phyloP scores from a whole-genome alignment of 2,113 vertebrate genomes.

The Apus apus region DNA sequence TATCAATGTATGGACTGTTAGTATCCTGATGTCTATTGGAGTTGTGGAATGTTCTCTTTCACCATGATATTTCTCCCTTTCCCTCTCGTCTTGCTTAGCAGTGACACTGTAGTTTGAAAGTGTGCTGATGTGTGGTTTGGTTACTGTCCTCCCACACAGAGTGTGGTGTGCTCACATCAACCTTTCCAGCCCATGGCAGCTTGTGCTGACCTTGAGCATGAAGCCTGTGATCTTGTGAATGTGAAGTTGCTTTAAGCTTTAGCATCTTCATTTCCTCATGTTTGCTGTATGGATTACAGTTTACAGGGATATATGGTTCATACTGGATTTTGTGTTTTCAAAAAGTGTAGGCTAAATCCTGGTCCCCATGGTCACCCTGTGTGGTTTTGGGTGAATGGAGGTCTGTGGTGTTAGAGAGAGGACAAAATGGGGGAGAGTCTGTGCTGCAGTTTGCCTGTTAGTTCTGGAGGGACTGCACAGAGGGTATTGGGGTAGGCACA shows the following conservation, averaged over 20 bases:
- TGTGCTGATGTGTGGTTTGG: background rate
- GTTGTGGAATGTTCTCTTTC: background rate
- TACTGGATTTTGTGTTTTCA: background rate
- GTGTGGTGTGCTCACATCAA: accelerated
- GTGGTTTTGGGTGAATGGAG: background rate
- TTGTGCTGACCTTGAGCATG: background rate
- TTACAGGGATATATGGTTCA: background rate
- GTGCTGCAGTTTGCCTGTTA: background rate
- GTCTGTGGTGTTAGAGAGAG: background rate
- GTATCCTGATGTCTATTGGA: background rate
- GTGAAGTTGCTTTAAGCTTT: background rate
- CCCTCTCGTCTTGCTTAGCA: background rate
- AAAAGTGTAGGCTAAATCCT: background rate
- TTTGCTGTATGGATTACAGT: background rate
- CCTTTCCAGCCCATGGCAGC: background rate
- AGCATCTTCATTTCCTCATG: background rate
- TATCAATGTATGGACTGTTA: background rate
- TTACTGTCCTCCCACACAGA: background rate
- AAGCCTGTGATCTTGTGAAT: background rate
- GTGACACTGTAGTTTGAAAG: background rate
- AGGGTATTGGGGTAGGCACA: background rate
- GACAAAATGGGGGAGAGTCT: background rate
- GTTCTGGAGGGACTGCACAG: background rate
- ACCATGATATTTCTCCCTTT: background rate
- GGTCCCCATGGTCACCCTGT: background rate